Conservation (phyloP, 1,140 invertebrate genomes). For the Papilio machaon region DNA sequence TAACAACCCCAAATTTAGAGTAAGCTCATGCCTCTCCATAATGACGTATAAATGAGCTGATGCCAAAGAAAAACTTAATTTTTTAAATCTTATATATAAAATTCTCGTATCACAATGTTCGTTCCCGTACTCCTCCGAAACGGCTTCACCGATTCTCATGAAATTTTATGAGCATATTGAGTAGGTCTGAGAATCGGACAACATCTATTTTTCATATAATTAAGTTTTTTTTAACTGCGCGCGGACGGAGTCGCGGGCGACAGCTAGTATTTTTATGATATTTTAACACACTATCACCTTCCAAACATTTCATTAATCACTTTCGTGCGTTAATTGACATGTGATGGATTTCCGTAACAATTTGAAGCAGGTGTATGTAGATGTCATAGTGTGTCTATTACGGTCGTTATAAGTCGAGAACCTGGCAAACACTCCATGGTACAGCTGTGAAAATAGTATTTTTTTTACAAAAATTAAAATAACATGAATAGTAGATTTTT, state of each 20-base stretch:
- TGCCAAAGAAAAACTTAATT: background rate
- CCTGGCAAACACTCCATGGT: background rate
- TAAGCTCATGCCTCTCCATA: background rate
- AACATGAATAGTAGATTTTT: background rate
- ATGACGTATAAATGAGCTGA: background rate
- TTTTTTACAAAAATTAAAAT: background rate
- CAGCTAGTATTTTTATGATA: too few species aligned
- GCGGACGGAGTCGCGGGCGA: too few species aligned
- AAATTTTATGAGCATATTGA: too few species aligned
- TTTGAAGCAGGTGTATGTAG: background rate
- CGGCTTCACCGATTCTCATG: too few species aligned
- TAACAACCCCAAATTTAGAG: background rate
- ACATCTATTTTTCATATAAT: too few species aligned
- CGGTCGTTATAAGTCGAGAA: background rate
- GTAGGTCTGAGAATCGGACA: too few species aligned
- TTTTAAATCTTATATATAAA: too few species aligned
- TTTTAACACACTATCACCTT: background rate
- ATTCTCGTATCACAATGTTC: too few species aligned
- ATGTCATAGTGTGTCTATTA: background rate
- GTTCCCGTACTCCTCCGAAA: too few species aligned
- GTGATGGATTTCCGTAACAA: slow-evolving; percentile 2
- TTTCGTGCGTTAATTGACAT: background rate
- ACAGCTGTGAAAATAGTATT: background rate
- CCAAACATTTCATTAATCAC: background rate
- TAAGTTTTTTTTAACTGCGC: too few species aligned